Evolutionary conservation across 1,140 invertebrate species (phyloP).

Genomic region (Marisa cornuarietis): DNA sequence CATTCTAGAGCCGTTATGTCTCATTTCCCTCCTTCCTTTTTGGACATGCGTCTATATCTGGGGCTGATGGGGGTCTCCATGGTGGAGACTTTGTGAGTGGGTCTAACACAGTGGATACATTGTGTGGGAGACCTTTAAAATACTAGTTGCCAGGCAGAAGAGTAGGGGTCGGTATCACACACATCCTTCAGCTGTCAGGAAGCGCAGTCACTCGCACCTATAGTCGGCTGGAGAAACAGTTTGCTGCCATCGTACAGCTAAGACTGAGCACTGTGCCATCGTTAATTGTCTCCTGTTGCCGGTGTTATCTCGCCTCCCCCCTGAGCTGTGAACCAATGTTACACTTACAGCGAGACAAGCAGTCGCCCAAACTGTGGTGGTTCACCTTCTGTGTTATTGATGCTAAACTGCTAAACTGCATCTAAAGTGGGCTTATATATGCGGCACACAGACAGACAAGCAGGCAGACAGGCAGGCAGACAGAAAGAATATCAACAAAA

Average conservation of each 20-base stretch:
- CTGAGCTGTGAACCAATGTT: too few species aligned
- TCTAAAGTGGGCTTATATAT: too few species aligned
- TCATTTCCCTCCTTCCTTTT: not conserved
- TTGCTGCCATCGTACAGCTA: not conserved
- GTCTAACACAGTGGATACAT: not conserved
- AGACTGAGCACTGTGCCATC: not conserved
- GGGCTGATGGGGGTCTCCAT: not conserved
- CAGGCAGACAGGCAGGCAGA: too few species aligned
- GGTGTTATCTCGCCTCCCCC: too few species aligned
- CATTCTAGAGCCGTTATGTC: not conserved
- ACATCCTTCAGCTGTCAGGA: not conserved
- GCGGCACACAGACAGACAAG: too few species aligned
- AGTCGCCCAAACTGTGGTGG: too few species aligned
- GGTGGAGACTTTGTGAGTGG: not conserved
- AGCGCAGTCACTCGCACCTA: not conserved
- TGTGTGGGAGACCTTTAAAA: not conserved
- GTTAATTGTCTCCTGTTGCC: too few species aligned
- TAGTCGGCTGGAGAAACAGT: not conserved
- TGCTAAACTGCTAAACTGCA: too few species aligned
- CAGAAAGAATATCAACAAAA: too few species aligned
- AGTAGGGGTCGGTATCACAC: not conserved
- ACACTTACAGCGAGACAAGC: too few species aligned
- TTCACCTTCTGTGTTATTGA: too few species aligned
- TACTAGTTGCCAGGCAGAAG: not conserved
- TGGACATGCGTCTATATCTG: not conserved